These are phyloP conservation scores for Triplophysa yarkandensis DNA, from an alignment of 2,797 vertebrate genomes.

Conservation along the genomic window DNA sequence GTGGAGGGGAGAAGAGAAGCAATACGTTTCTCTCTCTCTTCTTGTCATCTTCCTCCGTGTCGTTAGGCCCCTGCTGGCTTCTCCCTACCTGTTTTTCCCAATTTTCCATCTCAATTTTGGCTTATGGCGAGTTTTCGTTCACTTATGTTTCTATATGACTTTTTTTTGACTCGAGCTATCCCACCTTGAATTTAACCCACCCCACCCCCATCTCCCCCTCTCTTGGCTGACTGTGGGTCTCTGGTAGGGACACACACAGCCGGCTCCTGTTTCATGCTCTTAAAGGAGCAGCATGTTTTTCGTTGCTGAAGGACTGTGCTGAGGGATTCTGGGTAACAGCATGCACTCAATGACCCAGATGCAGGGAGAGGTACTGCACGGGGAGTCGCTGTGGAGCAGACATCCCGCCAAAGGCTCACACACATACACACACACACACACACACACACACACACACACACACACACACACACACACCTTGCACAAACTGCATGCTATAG, in stretches of 20 bases:
- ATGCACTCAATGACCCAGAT: conserved; percentile 78
- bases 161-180: conserved; percentile 56
- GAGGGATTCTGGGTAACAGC: conserved; percentile 78
- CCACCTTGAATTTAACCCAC: conserved; percentile 6
- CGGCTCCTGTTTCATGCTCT: conserved; percentile 75
- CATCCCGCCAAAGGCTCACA: conserved; percentile 35
- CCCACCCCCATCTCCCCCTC: conserved; percentile 57
- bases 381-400: conserved; percentile 64
- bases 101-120: conserved; percentile 26
- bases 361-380: conserved; percentile 64
- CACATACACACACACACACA: no score
- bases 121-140: conserved; percentile 38
- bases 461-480: conserved; percentile 15
- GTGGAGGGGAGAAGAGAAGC: conserved; percentile 70
- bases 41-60: conserved; percentile 40
- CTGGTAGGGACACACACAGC: conserved; percentile 68
- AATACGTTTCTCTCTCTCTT: conserved; percentile 59
- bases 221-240: conserved; percentile 71
- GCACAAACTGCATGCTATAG: not conserved
- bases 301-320: conserved; percentile 61
- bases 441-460: no score
- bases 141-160: conserved; percentile 60
- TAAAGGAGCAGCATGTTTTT: conserved; percentile 77
- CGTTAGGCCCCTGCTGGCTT: conserved; percentile 46
- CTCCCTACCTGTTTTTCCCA: conserved; percentile 42